Conservation (phyloP, 2,113 vertebrate genomes). For the Lethenteron camtschaticum region DNA sequence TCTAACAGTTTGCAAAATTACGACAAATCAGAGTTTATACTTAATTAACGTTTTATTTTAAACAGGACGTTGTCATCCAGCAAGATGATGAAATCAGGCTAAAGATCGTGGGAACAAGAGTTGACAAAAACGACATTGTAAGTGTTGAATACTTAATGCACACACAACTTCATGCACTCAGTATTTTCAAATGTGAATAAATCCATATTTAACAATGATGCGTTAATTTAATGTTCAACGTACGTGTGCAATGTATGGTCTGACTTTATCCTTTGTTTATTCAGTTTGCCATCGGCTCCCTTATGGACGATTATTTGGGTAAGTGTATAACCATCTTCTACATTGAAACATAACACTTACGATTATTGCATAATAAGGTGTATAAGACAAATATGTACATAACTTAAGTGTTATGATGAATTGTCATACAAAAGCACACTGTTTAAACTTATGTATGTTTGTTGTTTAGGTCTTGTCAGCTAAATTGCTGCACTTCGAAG, state of each 20-base stretch:
- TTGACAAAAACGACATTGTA: conserved; percentile 80
- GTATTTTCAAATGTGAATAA: not conserved
- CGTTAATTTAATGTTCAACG: not conserved
- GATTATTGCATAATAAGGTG: too few species aligned
- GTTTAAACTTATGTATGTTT: too few species aligned
- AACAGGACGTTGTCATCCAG: conserved; percentile 65
- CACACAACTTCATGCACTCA: too few species aligned
- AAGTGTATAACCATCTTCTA: conserved; percentile 14
- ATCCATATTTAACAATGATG: not conserved
- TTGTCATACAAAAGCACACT: too few species aligned
- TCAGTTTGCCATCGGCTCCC: conserved; percentile 70
- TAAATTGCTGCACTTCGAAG: too few species aligned
- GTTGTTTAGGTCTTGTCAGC: too few species aligned
- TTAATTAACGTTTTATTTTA: not conserved
- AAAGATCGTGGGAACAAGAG: conserved; percentile 69
- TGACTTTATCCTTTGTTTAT: conserved; percentile 10
- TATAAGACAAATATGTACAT: too few species aligned
- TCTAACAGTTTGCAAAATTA: not conserved
- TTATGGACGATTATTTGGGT: conserved; percentile 82
- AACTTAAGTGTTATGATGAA: too few species aligned
- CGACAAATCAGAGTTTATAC: not conserved
- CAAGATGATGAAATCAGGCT: conserved; percentile 73
- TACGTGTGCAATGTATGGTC: conserved; percentile 2
- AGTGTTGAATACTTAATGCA: conserved; percentile 14
- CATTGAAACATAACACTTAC: too few species aligned